These are phyloP conservation scores for Catocala sponsa DNA, from an alignment of 2,888 invertebrate genomes.

Conservation along the genomic window DNA sequence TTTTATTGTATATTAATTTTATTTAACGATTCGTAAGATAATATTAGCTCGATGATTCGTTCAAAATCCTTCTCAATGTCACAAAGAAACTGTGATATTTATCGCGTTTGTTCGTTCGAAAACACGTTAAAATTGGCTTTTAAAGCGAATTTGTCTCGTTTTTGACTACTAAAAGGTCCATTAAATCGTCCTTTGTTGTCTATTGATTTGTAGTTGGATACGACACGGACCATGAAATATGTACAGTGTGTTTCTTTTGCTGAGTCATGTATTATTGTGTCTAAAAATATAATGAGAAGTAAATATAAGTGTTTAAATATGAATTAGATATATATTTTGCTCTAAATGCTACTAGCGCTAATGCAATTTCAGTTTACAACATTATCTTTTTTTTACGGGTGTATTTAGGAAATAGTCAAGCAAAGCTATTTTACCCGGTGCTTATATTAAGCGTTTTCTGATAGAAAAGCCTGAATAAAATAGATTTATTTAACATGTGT, in stretches of 20 bases:
- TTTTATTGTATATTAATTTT: slow-evolving; percentile 44
- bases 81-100: slow-evolving; percentile 56
- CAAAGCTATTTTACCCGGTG: no score
- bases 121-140: slow-evolving; percentile 70
- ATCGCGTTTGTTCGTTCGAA: slow-evolving; percentile 54
- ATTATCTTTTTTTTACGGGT: no score
- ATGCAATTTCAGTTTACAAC: no score
- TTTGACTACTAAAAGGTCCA: slow-evolving; percentile 79
- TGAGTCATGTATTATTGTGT: no score
- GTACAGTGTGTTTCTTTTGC: slow-evolving; percentile 58
- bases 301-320: no score
- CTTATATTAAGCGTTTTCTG: no score
- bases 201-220: slow-evolving; percentile 78
- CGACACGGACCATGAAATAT: slow-evolving; percentile 51
- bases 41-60: slow-evolving; percentile 21
- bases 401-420: no score
- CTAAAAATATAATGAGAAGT: no score
- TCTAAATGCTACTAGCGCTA: no score
- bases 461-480: no score
- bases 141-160: slow-evolving; percentile 83
- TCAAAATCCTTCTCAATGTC: slow-evolving; percentile 31
- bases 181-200: slow-evolving; percentile 76
- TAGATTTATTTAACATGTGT: no score
- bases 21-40: slow-evolving; percentile 21
- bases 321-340: no score